Base-by-base conservation (phyloP, 2,888 invertebrate genomes). In the Synergus itoensis region DNA sequence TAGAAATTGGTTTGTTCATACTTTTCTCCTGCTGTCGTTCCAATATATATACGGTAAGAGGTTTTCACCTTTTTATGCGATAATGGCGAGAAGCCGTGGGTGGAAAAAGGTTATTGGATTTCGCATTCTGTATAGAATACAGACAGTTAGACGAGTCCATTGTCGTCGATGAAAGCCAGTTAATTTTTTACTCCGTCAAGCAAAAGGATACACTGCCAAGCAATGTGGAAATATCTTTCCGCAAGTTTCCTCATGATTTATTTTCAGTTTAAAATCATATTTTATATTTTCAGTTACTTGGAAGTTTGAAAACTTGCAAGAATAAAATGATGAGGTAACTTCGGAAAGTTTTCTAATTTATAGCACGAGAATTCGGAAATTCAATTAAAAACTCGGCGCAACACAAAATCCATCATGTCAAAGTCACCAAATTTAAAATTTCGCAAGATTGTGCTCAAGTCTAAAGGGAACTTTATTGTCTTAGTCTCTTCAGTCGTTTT, bases 111-210 rank as follows among this genome's bases (percentile, higher is more conserved):
- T 84, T 84, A 84, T 83, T 82, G 84, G 82, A 84, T 84, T 84
- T 81, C 82, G 81, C 79, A 84, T 82, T 82, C 81, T 84, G 80
- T 80, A 53, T 73, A 80, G 82, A 85, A 85, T 85, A 81, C 81
- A 80, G 64, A 62, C 73, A 80, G 81, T 79, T 79, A 80, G 81
- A 84, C 84, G 78, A 83, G 80, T 82, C 81, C 83, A 84, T 84
- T 83, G 83, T 83, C 80, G 78, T 48, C 73, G n/a, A 16, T 73
- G 53, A 53, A 53, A 73, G 73, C 73, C 48, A 73, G 73, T 73
- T 73, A 73, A 73, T 73, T 73, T 53, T 53, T 53, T 53, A 48
- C 73, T 36, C 53, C n/a, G 48, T 53, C 73, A 48, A 53, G 67
- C 28, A 48, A 73, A 65, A 65, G 65, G 65, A 65, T 65, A 65